phyloP scores from a whole-genome alignment of 1,140 invertebrate genomes.

The Bombus turneri region DNA sequence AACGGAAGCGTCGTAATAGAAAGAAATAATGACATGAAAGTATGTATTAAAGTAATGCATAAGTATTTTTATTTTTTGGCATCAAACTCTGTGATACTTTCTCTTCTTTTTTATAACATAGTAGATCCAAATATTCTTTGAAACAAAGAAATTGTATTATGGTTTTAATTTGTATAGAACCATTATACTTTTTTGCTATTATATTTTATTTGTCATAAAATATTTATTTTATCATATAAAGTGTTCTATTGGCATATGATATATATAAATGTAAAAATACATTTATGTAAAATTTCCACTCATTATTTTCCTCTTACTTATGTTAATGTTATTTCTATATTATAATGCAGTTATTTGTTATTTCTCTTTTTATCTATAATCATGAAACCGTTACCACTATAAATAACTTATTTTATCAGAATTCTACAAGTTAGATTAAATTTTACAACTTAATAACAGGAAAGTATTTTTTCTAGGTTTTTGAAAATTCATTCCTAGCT shows the following conservation, averaged over 20 bases:
- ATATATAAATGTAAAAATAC: background rate
- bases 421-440: background rate
- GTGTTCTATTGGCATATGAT: background rate
- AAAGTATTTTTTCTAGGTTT: conserved; percentile 70
- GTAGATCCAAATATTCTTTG: background rate
- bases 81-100: background rate
- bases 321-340: background rate
- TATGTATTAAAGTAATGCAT: background rate
- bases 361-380: background rate
- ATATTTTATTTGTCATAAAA: background rate
- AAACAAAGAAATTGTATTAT: background rate
- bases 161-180: background rate
- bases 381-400: background rate
- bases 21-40: background rate
- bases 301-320: conserved; percentile 18
- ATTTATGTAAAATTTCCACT: background rate
- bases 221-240: background rate
- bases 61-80: background rate
- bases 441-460: background rate
- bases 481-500: conserved; percentile 80
- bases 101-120: background rate
- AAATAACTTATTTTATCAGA: background rate
- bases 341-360: background rate
- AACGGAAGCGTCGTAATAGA: background rate
- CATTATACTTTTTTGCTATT: background rate